phyloP scores from a whole-genome alignment of 2,888 invertebrate species.

The Ophraella communa region DNA sequence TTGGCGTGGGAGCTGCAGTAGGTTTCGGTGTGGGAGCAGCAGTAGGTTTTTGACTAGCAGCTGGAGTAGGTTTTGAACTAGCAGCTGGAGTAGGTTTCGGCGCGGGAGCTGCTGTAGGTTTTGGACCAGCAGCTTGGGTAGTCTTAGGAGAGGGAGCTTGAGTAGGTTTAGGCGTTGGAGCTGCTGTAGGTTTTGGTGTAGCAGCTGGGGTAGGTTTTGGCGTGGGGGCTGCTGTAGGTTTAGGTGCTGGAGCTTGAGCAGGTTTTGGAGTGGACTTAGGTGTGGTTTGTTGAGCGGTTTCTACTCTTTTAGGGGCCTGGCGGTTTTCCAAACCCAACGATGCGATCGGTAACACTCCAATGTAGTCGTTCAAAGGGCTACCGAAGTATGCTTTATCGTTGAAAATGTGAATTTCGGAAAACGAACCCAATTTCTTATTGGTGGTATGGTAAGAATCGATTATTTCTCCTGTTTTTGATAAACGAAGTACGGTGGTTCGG shows the following conservation, averaged over 20 bases:
- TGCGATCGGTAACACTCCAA: constrained; percentile 70
- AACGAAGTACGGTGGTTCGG: constrained; percentile 67
- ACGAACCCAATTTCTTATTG: constrained; percentile 62
- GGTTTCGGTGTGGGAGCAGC: constrained; percentile 31
- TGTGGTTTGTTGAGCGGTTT: no score
- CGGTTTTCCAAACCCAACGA: constrained; percentile 57
- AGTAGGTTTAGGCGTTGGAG: not conserved
- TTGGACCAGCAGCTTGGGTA: constrained; percentile 12
- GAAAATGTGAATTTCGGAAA: constrained; percentile 73
- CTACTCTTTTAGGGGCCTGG: constrained; percentile 13
- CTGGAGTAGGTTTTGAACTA: constrained; percentile 37
- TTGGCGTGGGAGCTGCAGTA: constrained; percentile 37
- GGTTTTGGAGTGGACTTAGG: no score
- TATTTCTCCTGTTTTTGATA: constrained; percentile 76
- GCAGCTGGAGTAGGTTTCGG: constrained; percentile 36
- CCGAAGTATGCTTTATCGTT: constrained; percentile 72
- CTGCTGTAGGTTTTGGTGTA: constrained; percentile 38
- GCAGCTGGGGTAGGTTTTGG: constrained; percentile 37
- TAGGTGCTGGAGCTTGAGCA: constrained; percentile 1
- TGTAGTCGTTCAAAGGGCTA: constrained; percentile 70
- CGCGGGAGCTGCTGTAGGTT: constrained; percentile 30
- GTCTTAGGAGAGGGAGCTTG: not conserved
- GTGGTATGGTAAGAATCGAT: constrained; percentile 71
- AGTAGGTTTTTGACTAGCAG: constrained; percentile 39
- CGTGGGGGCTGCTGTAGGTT: not conserved